Conservation (phyloP, 92 coral and sea anemone genomes). For the Metridium senile region DNA sequence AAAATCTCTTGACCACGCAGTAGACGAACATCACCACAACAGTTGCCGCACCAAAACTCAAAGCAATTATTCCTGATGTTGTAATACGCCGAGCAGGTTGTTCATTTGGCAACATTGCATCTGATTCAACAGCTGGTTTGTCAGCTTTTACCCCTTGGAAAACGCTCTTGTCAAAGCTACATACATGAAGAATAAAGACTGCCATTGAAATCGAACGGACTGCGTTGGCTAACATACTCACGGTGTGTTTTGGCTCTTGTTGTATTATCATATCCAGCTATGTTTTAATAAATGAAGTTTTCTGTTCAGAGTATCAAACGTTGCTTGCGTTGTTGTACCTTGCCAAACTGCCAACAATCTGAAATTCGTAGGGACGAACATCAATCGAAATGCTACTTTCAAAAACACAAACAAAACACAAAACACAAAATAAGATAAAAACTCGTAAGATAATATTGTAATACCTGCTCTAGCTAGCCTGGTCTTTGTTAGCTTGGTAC, state of each 20-base stretch:
- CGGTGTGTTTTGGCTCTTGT: constrained; percentile 10
- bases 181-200: background rate
- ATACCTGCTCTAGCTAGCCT: background rate
- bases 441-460: background rate
- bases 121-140: too few species aligned
- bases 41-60: background rate
- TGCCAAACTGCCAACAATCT: too few species aligned
- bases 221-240: background rate
- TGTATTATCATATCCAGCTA: too few species aligned
- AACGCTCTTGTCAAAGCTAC: background rate
- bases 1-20: constrained; percentile 10
- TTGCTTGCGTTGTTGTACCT: too few species aligned
- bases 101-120: background rate
- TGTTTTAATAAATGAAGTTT: too few species aligned
- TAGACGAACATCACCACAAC: background rate
- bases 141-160: background rate
- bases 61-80: constrained; percentile 11
- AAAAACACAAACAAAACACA: background rate
- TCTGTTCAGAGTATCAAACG: too few species aligned
- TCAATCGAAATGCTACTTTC: background rate
- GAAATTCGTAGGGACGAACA: too few species aligned
- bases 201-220: background rate
- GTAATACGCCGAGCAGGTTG: background rate
- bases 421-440: background rate
- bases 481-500: too few species aligned